Base-by-base conservation (phyloP, 2,888 invertebrate species). In the Dichetophora obliterata region DNA sequence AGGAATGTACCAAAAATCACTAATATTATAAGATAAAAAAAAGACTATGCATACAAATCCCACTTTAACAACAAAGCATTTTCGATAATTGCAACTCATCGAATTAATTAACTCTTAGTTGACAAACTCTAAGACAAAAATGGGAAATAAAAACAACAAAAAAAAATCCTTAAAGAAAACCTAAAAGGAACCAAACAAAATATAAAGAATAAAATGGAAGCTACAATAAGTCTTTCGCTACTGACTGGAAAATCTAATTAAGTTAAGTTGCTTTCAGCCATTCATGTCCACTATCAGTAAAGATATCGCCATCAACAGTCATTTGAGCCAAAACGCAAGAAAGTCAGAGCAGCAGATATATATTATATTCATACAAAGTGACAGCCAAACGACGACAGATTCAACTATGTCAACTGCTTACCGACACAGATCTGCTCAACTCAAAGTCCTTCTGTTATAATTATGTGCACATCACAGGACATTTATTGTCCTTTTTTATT, bases 221-320 rank as follows among this genome's bases (percentile, higher is more conserved):
- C 43, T 11, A 43, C 43, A 43, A 43, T 14, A 71, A 5, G 27
- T 34, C 57, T 59, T 71, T 71, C 14, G 22, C 59, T 71, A 50
- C 68, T 50, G 24, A 68, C 43, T n/a, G 68, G 50, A 48, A 71
- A 70, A 52, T 70, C 70, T 57, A 70, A 54, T 70, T 57, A 70
- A 54, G 57, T 70, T 19, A 34, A 57, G 70, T 70, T 52, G 14
- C 66, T 66, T 59, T 48, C 34, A 37, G 16, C 71, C 71, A 57
- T 16, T 6, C 71, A 37, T 22, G 14, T 43, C 22, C 57, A 57
- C 34, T 57, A 43, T 11, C 68, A 16, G 31, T 9, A 34, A 34
- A n/a, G 8, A 4, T 22, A 31, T 31, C 19, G 6, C 57, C 57
- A 57, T 16, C n/a, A 8, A 27, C 50, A 52, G 27, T 8, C 52